These are phyloP conservation scores for Drosophila paucipuncta DNA, from an alignment of 2,888 invertebrate genomes.

Conservation along the genomic window DNA sequence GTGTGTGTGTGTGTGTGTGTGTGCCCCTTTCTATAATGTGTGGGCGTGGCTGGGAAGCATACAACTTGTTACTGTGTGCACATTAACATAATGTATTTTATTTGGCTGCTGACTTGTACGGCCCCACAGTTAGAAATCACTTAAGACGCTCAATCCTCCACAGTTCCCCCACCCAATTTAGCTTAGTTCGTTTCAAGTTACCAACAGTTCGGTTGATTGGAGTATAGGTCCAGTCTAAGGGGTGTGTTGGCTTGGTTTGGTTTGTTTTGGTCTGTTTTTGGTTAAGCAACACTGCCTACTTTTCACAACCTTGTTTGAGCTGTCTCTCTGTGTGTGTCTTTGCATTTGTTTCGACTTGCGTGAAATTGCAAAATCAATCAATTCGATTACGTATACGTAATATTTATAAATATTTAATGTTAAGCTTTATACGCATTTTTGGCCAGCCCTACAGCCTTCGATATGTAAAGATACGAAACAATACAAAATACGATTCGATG, in stretches of 20 bases:
- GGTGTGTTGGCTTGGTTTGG: neutral
- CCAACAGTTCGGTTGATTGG: conserved; percentile 36
- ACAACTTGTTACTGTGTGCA: conserved; percentile 70
- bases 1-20: conserved; percentile 13
- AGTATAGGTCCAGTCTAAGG: conserved; percentile 6
- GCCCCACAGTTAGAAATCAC: conserved; percentile 65
- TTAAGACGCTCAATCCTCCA: conserved; percentile 50
- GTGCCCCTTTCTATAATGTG: conserved; percentile 29
- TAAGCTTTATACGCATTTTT: conserved; percentile 64
- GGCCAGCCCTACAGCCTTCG: conserved; percentile 30
- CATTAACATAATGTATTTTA: conserved; percentile 78
- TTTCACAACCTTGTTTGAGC: neutral
- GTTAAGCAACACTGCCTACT: conserved; percentile 1
- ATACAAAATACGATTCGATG: conserved; percentile 32
- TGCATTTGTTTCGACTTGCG: conserved; percentile 69
- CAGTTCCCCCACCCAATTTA: conserved; percentile 5
- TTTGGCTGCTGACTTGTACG: conserved; percentile 55
- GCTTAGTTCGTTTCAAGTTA: conserved; percentile 34
- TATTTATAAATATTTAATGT: conserved; percentile 82
- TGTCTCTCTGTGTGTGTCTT: conserved; percentile 9
- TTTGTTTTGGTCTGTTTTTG: neutral
- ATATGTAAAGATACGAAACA: conserved; percentile 7
- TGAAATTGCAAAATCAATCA: conserved; percentile 82
- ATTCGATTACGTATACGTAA: conserved; percentile 81
- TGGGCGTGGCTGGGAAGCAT: conserved; percentile 41